Conservation (phyloP, 2,113 vertebrate genomes). For the Tympanuchus pallidicinctus region DNA sequence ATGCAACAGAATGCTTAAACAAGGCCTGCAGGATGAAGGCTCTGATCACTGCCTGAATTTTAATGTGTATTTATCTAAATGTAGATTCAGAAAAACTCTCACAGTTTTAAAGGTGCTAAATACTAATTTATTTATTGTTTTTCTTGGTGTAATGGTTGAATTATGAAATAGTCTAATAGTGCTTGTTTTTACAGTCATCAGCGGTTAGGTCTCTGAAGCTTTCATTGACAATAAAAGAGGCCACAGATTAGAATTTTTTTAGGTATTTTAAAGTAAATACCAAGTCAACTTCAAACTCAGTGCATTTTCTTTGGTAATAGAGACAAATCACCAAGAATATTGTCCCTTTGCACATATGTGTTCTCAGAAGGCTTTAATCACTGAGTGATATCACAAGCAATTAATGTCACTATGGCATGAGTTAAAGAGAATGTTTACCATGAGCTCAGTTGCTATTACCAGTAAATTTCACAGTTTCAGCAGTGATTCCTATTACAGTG, state of each 20-base stretch:
- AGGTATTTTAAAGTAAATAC: background rate
- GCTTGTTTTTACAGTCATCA: background rate
- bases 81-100: background rate
- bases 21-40: background rate
- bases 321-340: background rate
- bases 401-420: slow-evolving; percentile 21
- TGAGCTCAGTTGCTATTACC: background rate
- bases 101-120: background rate
- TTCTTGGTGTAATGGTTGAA: background rate
- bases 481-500: background rate
- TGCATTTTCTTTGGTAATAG: background rate
- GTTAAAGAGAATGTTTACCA: slow-evolving; percentile 17
- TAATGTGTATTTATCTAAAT: background rate
- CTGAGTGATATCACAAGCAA: background rate
- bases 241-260: background rate
- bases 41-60: background rate
- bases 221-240: background rate
- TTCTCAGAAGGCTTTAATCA: slow-evolving; percentile 9
- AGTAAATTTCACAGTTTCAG: background rate
- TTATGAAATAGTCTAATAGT: background rate
- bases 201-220: background rate
- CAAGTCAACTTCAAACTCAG: background rate
- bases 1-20: background rate
- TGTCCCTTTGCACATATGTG: background rate
- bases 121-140: background rate